These are phyloP conservation scores for Spea bombifrons DNA, from an alignment of 2,113 vertebrate genomes.

Conservation along the genomic window DNA sequence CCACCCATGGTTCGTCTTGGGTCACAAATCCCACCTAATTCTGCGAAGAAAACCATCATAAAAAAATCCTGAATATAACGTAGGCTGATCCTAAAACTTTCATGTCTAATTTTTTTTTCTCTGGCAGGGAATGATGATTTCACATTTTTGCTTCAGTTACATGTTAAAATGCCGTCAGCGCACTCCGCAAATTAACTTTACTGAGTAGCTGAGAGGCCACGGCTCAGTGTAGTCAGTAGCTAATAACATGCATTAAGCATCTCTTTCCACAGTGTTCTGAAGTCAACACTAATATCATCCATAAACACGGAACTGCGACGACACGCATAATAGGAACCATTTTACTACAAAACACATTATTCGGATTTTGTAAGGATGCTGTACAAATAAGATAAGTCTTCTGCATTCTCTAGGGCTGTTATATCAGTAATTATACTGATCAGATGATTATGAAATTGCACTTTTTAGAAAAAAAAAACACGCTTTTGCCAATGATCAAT, in stretches of 20 bases:
- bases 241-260: conserved; percentile 30
- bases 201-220: conserved; percentile 10
- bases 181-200: conserved; percentile 18
- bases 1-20: too few relatives aligned
- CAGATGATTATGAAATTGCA: conserved; percentile 8
- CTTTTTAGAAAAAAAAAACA: conserved; percentile 27
- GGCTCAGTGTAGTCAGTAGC: conserved; percentile 17
- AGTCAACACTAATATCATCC: conserved; percentile 22
- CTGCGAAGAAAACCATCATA: too few relatives aligned
- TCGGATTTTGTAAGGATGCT: too few relatives aligned
- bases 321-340: conserved; percentile 20
- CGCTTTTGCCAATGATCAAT: conserved; percentile 15
- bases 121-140: too few relatives aligned
- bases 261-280: conserved; percentile 14
- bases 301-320: conserved; percentile 19
- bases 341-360: too few relatives aligned
- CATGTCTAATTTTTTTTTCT: too few relatives aligned
- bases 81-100: too few relatives aligned
- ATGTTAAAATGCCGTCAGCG: conserved; percentile 3
- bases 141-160: not conserved
- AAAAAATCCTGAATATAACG: too few relatives aligned
- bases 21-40: too few relatives aligned
- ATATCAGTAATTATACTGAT: conserved; percentile 19
- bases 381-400: conserved; percentile 13
- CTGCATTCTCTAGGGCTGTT: not conserved